Evolutionary conservation across 2,888 invertebrate species (phyloP).

Genomic region (Sussaba pulchella): DNA sequence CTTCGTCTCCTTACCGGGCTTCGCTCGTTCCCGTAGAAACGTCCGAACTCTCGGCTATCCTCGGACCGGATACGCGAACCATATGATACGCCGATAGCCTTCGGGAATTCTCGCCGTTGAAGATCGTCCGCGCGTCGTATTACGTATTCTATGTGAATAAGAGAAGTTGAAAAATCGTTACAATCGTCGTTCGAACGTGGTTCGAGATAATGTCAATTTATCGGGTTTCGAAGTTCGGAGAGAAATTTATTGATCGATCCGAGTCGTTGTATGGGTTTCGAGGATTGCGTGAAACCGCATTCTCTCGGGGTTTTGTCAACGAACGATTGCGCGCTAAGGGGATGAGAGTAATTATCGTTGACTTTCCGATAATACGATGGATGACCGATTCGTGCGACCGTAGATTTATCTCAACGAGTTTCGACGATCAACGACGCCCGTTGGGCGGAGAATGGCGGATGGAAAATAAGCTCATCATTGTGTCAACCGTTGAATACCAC

Average conservation of each 20-base stretch:
- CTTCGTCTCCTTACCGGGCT: conserved; percentile 17
- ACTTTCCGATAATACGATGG: neutral
- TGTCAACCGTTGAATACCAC: too few relatives aligned
- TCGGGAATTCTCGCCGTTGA: conserved; percentile 54
- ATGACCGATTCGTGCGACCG: neutral
- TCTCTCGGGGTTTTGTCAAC: conserved; percentile 24
- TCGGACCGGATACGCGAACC: too few relatives aligned
- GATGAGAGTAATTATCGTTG: neutral
- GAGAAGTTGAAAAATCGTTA: conserved; percentile 12
- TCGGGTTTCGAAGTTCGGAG: conserved; percentile 24
- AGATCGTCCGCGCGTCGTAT: too few relatives aligned
- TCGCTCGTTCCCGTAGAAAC: conserved; percentile 31
- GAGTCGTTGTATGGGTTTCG: too few relatives aligned
- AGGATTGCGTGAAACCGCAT: conserved; percentile 4
- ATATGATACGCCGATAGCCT: conserved; percentile 64
- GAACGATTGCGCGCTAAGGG: conserved; percentile 8
- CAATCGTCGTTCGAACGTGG: conserved; percentile 49
- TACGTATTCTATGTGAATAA: neutral
- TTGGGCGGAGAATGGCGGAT: too few relatives aligned
- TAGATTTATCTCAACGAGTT: too few relatives aligned
- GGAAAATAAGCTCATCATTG: too few relatives aligned
- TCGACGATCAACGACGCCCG: too few relatives aligned
- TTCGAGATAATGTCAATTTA: conserved; percentile 49
- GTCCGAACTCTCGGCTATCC: conserved; percentile 10
- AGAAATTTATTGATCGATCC: conserved; percentile 46